A percentile compares a stretch with the other conserved stretches of the same genome.
These are phyloP conservation scores for Drosophila melanogaster DNA, from an alignment of 1,140 invertebrate species.

Conservation along the genomic window Release_6_plus_ISO1_MT NT_037436.4:12166501-12167000, in stretches of 20 bases:
- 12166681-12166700: slow-evolving; percentile 89
- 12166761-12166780: slow-evolving; percentile 88
- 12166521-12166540: slow-evolving; percentile 89
- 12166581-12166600: slow-evolving; percentile 88
- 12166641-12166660: slow-evolving; percentile 91
- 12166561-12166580: slow-evolving; percentile 89
- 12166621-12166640: slow-evolving; percentile 93
- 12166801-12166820: slow-evolving; percentile 88
- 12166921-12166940: no score
- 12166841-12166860: slow-evolving; percentile 90
- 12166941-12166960: no score
- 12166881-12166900: slow-evolving; percentile 26
- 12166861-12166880: slow-evolving; percentile 89
- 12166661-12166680: slow-evolving; percentile 88
- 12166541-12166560: slow-evolving; percentile 89
- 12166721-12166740: slow-evolving; percentile 87
- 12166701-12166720: slow-evolving; percentile 90
- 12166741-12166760: slow-evolving; percentile 86
- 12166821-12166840: slow-evolving; percentile 89
- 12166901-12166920: neutral
- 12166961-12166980: no score
- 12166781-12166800: slow-evolving; percentile 91
- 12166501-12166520: slow-evolving; percentile 87
- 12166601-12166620: slow-evolving; percentile 88
- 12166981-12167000: no score